These are phyloP conservation scores for Istiophorus platypterus DNA, from an alignment of 2,113 vertebrate genomes.

Conservation along the genomic window DNA sequence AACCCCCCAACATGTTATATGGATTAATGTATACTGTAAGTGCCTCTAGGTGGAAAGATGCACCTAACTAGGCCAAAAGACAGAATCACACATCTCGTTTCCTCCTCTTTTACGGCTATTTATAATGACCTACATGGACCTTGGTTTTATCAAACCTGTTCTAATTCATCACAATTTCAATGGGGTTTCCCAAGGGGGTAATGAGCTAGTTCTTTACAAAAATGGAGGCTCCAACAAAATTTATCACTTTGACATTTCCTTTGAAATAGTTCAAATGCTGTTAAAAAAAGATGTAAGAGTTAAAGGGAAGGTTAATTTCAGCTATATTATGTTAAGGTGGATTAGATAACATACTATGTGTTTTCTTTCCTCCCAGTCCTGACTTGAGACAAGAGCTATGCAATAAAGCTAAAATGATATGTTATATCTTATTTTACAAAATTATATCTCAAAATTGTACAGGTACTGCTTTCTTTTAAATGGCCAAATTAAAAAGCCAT, in stretches of 20 bases:
- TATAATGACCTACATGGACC: constrained; percentile 79
- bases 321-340: neutral
- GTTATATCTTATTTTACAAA: neutral
- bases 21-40: neutral
- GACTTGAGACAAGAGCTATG: neutral
- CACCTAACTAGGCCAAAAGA: constrained; percentile 64
- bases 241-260: neutral
- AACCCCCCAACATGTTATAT: constrained; percentile 33
- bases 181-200: constrained; percentile 55
- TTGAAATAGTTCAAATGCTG: neutral
- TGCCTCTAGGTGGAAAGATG: constrained; percentile 22
- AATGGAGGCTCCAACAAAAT: constrained; percentile 14
- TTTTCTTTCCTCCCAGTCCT: neutral
- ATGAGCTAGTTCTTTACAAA: constrained; percentile 55
- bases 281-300: neutral
- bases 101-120: constrained; percentile 71
- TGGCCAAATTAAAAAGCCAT: neutral
- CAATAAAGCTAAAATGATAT: neutral
- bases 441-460: no score
- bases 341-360: neutral
- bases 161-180: constrained; percentile 61
- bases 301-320: neutral
- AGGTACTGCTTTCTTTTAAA: neutral
- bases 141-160: constrained; percentile 47
- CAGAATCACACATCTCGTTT: constrained; percentile 22